Percentiles rank a stretch among this genome's conserved stretches.
Evolutionary conservation across 2,797 vertebrate genomes (phyloP).

Genomic region (Gadopsis bispinosus): DNA sequence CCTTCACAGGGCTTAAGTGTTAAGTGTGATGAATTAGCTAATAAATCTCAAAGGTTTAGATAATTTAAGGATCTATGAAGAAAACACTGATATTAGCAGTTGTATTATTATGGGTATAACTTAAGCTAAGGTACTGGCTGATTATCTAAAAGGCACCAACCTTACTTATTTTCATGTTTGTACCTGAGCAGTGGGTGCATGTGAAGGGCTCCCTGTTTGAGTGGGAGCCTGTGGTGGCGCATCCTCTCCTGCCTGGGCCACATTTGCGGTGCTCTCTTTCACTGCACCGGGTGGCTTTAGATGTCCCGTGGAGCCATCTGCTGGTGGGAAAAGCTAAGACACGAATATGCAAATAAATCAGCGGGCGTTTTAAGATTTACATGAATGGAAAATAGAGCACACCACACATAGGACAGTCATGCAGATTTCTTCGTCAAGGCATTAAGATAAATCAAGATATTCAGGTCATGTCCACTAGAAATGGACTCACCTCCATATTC

Average conservation of each 20-base stretch:
- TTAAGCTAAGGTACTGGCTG: background rate
- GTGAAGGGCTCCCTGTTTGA: constrained; percentile 79
- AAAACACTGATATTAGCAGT: background rate
- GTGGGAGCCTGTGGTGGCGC: constrained; percentile 67
- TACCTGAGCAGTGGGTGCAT: constrained; percentile 74
- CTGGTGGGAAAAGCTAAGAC: constrained; percentile 86
- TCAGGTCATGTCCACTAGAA: constrained; percentile 75
- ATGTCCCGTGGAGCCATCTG: constrained; percentile 84
- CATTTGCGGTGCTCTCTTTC: constrained; percentile 82
- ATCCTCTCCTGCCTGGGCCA: constrained; percentile 80
- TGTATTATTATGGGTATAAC: background rate
- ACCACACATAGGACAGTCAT: constrained; percentile 63
- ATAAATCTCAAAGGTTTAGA: too few species aligned
- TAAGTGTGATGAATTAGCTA: too few species aligned
- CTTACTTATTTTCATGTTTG: background rate
- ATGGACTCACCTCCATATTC: constrained; percentile 91
- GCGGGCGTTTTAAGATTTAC: background rate
- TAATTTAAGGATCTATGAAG: background rate
- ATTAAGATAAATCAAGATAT: constrained; percentile 62
- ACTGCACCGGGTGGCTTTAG: constrained; percentile 84
- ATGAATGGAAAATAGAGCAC: background rate
- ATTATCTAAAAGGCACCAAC: background rate
- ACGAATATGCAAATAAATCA: constrained; percentile 23
- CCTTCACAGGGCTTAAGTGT: too few species aligned
- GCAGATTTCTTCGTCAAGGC: constrained; percentile 60